A percentile compares a stretch with the other conserved stretches of the same genome.
Evolutionary conservation across 1,140 invertebrate genomes (phyloP).

Genomic region (Hylyphantes graminicola): DNA sequence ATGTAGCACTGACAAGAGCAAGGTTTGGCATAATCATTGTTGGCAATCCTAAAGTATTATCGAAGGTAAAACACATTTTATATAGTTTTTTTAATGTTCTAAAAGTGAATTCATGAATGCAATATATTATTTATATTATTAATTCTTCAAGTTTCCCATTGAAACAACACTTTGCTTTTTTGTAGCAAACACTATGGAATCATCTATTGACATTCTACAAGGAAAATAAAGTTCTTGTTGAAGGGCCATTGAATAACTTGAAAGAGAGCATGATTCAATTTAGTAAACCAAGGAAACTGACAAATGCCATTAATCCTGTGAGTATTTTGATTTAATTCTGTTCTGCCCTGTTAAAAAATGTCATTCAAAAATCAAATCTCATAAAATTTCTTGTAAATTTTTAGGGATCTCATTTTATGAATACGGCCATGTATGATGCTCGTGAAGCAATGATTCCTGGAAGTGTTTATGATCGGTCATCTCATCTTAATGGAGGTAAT

Average conservation of each 20-base stretch:
- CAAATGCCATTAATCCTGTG: constrained; percentile 84
- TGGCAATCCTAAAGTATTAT: constrained; percentile 98
- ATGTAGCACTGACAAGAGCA: constrained; percentile 97
- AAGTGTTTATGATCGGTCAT: constrained; percentile 80
- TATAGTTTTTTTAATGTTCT: neutral
- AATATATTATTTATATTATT: neutral
- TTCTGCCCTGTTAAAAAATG: neutral
- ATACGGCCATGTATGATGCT: constrained; percentile 88
- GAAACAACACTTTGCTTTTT: neutral
- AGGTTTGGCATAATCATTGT: constrained; percentile 99
- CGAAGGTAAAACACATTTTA: constrained; percentile 75
- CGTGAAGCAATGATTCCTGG: constrained; percentile 87
- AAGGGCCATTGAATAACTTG: constrained; percentile 96
- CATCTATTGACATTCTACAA: constrained; percentile 98
- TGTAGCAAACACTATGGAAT: constrained; percentile 95
- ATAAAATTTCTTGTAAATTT: constrained; percentile 4
- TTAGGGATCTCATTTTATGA: constrained; percentile 93
- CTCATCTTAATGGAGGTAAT: constrained; percentile 69
- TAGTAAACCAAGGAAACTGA: constrained; percentile 89
- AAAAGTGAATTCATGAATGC: neutral
- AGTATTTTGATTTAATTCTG: constrained; percentile 18
- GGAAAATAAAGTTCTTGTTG: constrained; percentile 96
- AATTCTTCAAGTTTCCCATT: neutral
- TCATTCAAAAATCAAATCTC: neutral
- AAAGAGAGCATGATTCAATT: constrained; percentile 98